These are phyloP conservation scores for Napeogenes sylphis DNA, from an alignment of 2,888 invertebrate species.

Conservation along the genomic window DNA sequence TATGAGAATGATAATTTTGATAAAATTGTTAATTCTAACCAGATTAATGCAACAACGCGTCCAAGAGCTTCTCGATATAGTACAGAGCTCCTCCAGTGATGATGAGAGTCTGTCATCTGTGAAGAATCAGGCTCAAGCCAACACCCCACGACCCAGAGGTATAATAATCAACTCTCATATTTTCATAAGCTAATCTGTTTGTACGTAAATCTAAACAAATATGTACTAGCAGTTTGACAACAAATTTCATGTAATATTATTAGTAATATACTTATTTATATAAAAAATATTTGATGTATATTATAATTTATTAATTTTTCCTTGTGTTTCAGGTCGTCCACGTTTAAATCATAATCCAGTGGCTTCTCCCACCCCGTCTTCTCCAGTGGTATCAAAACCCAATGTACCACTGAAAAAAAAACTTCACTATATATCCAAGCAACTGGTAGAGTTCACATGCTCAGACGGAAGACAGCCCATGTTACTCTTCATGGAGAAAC, in stretches of 20 bases:
- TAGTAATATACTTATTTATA: no score
- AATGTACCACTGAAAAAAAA: constrained; percentile 86
- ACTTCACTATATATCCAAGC: constrained; percentile 86
- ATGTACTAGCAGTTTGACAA: no score
- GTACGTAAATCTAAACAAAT: no score
- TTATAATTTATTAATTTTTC: background rate
- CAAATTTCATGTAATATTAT: no score
- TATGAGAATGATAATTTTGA: no score
- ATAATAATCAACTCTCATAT: constrained; percentile 14
- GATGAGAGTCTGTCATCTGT: constrained; percentile 72
- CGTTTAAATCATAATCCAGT: constrained; percentile 55
- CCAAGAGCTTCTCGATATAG: constrained; percentile 82
- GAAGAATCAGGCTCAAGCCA: constrained; percentile 61
- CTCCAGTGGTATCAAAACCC: constrained; percentile 45
- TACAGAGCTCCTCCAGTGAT: constrained; percentile 77
- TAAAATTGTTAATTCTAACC: background rate
- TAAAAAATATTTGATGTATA: no score
- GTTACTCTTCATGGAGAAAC: constrained; percentile 96
- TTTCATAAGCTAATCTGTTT: background rate
- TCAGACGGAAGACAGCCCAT: constrained; percentile 90
- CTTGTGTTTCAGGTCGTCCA: constrained; percentile 59
- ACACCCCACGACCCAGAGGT: constrained; percentile 67
- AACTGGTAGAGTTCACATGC: constrained; percentile 69
- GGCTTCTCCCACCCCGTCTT: constrained; percentile 39
- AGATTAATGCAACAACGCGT: constrained; percentile 87